Evolutionary conservation across 2,797 vertebrate species (phyloP), one percentile per base, ranked within the genome.

Genomic region (Anguilla anguilla): DNA sequence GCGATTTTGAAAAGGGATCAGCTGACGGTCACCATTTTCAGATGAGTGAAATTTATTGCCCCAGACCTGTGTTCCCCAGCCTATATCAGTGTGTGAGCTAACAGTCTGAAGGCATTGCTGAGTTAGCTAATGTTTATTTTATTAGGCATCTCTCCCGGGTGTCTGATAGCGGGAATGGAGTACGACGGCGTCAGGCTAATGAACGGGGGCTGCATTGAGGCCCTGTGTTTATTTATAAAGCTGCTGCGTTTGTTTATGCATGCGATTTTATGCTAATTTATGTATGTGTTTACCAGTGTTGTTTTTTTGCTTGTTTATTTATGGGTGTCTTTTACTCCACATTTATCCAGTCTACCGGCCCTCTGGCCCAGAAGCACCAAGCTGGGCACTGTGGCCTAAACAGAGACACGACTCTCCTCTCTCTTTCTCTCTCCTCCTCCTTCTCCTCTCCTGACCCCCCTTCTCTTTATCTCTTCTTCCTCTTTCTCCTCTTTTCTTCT

Each of bases 271-370:
- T 81, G 39, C 19, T 46, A 81, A 81, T 81, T 19, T 81, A 81
- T 81, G 77, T 15, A 25, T 81, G 39, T 46, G 77, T 81, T 81
- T 81, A 81, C 35, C 77, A 49, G 77, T 46, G 64, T 22, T 46
- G 64, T 22, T 81, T 39, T 81, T 81, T 25, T 6, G 77, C 35
- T 13, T 74, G 77, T 25, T 46, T 81, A 46, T 81, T 46, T 46
- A 81, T 49, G 77, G 77, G 39, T 46, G 77, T 81, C 46, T 81
- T 81, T 22, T 19, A 9, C 39, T 43, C 39, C n/a, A 7, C 46
- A 7, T 25, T 81, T 81, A 46, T 81, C 39, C 46, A 39, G 39
- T 7, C 77, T 81, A 22, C 1, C 39, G 13, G 15, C 17, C 77
- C 77, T 43, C 74, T 4, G 69, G 69, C 11, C 15, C 35, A 17